phyloP scores from a whole-genome alignment of 2,113 vertebrate genomes.

The Nerophis lumbriciformis region DNA sequence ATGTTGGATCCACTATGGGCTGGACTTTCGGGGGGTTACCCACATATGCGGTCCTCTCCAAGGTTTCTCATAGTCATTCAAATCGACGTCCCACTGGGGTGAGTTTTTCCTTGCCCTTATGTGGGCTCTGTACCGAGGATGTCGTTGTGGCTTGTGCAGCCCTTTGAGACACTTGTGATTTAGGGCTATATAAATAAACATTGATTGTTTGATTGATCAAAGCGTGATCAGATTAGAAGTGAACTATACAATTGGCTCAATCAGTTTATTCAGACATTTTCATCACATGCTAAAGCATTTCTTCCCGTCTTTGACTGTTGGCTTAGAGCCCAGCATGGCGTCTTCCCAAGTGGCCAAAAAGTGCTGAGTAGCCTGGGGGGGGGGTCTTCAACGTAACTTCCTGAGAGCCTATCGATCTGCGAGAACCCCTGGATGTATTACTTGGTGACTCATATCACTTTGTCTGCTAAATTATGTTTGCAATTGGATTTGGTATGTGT shows the following conservation, averaged over 20 bases:
- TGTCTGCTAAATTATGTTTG: constrained; percentile 27
- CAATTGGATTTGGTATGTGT: constrained; percentile 24
- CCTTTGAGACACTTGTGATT: no score
- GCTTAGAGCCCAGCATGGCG: constrained; percentile 33
- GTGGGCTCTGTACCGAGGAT: no score
- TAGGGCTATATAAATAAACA: no score
- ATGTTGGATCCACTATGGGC: no score
- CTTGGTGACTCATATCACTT: constrained; percentile 22
- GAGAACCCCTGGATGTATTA: constrained; percentile 27
- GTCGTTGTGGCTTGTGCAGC: no score
- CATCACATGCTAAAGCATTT: background rate
- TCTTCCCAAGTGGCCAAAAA: constrained; percentile 43
- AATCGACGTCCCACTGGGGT: no score
- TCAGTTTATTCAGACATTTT: background rate
- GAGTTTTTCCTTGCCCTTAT: no score
- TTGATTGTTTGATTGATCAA: no score
- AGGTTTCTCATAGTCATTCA: no score
- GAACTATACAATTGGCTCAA: background rate
- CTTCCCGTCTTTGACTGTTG: constrained; percentile 23
- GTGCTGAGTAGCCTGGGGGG: constrained; percentile 46
- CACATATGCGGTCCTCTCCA: no score
- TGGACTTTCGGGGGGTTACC: no score
- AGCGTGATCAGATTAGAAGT: background rate
- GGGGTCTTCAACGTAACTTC: constrained; percentile 38
- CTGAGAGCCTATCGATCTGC: constrained; percentile 48